A percentile compares a stretch with the other conserved stretches of the same genome.
These are phyloP conservation scores for Trisateles emortualis DNA, from an alignment of 2,888 invertebrate species.

Conservation along the genomic window DNA sequence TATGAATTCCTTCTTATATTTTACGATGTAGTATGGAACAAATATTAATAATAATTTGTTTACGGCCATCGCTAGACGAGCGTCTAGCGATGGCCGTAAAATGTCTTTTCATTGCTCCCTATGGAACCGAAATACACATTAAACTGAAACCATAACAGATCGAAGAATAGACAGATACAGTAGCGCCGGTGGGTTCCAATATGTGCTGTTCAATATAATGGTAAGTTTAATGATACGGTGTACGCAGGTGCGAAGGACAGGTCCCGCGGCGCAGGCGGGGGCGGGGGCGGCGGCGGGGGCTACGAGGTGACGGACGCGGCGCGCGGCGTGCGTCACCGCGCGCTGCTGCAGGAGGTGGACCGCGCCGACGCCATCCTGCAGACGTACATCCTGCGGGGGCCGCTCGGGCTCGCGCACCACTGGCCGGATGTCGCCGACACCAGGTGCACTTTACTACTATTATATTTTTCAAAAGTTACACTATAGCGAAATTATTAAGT, in stretches of 20 bases:
- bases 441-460: slow-evolving; percentile 67
- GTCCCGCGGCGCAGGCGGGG: slow-evolving; percentile 59
- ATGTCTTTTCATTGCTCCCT: no score
- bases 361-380: slow-evolving; percentile 90
- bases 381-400: slow-evolving; percentile 87
- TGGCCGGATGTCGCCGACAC: slow-evolving; percentile 89
- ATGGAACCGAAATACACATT: no score
- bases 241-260: slow-evolving; percentile 56
- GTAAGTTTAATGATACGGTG: neutral
- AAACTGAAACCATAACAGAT: no score
- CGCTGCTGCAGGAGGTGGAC: slow-evolving; percentile 89
- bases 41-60: no score
- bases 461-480: no score
- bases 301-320: slow-evolving; percentile 87
- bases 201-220: neutral
- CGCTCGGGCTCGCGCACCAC: slow-evolving; percentile 84
- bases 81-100: no score
- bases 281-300: slow-evolving; percentile 84
- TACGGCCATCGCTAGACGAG: no score
- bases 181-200: no score
- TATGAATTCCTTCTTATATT: no score
- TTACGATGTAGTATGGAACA: no score
- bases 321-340: slow-evolving; percentile 87
- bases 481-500: no score
- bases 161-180: no score